Base-by-base conservation (phyloP, 2,888 invertebrate species). In the Anticlea derivata region DNA sequence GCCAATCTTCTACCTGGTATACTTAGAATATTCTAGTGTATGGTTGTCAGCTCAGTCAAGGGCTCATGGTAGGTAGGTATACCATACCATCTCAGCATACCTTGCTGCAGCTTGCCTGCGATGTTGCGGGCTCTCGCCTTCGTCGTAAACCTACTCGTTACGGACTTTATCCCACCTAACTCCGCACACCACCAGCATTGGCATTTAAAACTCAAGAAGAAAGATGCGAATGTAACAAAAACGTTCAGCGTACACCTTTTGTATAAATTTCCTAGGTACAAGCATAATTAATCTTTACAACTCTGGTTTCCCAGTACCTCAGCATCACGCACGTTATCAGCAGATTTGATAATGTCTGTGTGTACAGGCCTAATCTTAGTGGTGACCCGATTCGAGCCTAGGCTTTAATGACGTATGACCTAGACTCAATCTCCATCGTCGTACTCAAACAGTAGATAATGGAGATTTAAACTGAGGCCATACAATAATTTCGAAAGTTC, bases 351-450 rank as follows among this genome's bases (percentile, higher is more conserved):
- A 72, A 77, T 72, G 70, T 68, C 55, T 75, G 72, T 80, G 74
- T 81, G 71, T 70, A 74, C 67, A 78, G 51, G 68, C 68, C 74
- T 86, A 85, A 86, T 85, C 83, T 85, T 61, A 64, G 75, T 63
- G 75, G 70, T 85, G 84, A 86, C 85, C 85, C 70, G 78, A 71
- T 76, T 85, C 69, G 67, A 59, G 73, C 71, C 79, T 82, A 77
- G 83, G 73, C 79, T 80, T 80, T 79, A 80, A 80, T 83, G 83
- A 84, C 83, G 84, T 86, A 78, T 77, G 75, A 76, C 79, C 85
- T 84, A 82, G 74, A 76, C 81, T 78, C 67, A 70, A 76, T 80
- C 75, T 68, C 66, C 65, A 63, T 60, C 63, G 68, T 65, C 69
- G 72, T 70, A 61, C 57, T 77, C 73, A 83, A 83, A 85, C 83